phyloP scores from a whole-genome alignment of 2,888 invertebrate genomes.

The Clivina fossor region DNA sequence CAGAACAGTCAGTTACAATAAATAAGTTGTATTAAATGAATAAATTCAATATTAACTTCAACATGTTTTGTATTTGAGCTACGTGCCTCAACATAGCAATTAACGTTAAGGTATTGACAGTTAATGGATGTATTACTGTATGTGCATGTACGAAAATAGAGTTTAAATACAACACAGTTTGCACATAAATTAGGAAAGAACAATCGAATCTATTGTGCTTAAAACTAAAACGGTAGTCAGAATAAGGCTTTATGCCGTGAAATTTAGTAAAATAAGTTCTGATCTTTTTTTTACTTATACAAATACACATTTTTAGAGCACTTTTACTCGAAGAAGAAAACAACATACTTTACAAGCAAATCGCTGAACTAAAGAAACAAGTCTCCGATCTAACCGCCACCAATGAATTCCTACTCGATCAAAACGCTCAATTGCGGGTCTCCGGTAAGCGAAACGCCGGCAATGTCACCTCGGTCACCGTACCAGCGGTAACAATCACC shows the following conservation, averaged over 20 bases:
- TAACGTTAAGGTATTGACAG: too few relatives aligned
- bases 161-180: too few relatives aligned
- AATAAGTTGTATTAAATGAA: too few relatives aligned
- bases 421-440: slow-evolving; percentile 71
- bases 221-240: neutral
- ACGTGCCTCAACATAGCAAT: too few relatives aligned
- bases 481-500: slow-evolving; percentile 63
- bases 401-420: slow-evolving; percentile 76
- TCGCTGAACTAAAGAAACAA: slow-evolving; percentile 70
- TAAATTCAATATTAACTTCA: too few relatives aligned
- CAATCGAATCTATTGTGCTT: too few relatives aligned
- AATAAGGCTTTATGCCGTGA: too few relatives aligned
- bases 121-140: too few relatives aligned
- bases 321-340: slow-evolving; percentile 69
- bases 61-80: too few relatives aligned
- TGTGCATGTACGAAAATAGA: neutral
- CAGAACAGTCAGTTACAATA: neutral
- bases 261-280: too few relatives aligned
- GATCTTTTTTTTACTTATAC: too few relatives aligned
- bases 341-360: slow-evolving; percentile 63
- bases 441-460: slow-evolving; percentile 59
- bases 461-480: slow-evolving; percentile 59
- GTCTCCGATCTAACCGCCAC: slow-evolving; percentile 72
- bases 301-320: slow-evolving; percentile 46
- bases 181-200: too few relatives aligned